phyloP scores from a whole-genome alignment of 1,140 invertebrate species.

The Oreohelix idahoensis region DNA sequence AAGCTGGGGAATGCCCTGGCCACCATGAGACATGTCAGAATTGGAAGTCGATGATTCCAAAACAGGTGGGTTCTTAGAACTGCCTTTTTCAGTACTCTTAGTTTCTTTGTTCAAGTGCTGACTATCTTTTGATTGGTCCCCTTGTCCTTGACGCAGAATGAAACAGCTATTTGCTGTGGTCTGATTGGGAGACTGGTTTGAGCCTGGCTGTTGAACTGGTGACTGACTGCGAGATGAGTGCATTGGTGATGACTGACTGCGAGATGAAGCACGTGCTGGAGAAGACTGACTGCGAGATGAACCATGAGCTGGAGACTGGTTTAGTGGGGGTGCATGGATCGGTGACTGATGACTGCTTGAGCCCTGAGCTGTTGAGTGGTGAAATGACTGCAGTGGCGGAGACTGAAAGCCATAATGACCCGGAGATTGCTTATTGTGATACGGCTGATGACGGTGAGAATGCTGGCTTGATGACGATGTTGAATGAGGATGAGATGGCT shows the following conservation, averaged over 20 bases:
- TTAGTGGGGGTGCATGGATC: not conserved
- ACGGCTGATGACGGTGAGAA: not conserved
- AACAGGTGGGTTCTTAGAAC: not conserved
- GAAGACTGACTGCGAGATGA: slow-evolving; percentile 16
- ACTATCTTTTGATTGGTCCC: not conserved
- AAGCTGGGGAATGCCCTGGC: not conserved
- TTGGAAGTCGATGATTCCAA: not conserved
- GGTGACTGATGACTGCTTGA: slow-evolving; percentile 13
- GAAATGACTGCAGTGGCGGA: slow-evolving; percentile 22
- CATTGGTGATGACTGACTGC: slow-evolving; percentile 17
- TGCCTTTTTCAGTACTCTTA: not conserved
- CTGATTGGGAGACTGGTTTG: not conserved
- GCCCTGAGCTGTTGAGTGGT: slow-evolving; percentile 13
- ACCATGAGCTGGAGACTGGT: slow-evolving; percentile 17
- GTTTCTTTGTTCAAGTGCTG: slow-evolving; percentile 17
- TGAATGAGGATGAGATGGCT: slow-evolving; percentile 1
- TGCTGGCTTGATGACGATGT: not conserved
- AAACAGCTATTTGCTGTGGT: not conserved
- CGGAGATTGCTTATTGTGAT: slow-evolving; percentile 25
- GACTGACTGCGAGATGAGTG: slow-evolving; percentile 22
- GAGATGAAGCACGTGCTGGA: slow-evolving; percentile 17
- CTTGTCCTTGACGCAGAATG: not conserved
- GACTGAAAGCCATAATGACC: slow-evolving; percentile 28
- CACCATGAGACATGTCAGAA: not conserved
- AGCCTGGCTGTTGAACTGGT: not conserved